Conservation (phyloP, 2,113 vertebrate species). For the Cercocebus atys region DNA sequence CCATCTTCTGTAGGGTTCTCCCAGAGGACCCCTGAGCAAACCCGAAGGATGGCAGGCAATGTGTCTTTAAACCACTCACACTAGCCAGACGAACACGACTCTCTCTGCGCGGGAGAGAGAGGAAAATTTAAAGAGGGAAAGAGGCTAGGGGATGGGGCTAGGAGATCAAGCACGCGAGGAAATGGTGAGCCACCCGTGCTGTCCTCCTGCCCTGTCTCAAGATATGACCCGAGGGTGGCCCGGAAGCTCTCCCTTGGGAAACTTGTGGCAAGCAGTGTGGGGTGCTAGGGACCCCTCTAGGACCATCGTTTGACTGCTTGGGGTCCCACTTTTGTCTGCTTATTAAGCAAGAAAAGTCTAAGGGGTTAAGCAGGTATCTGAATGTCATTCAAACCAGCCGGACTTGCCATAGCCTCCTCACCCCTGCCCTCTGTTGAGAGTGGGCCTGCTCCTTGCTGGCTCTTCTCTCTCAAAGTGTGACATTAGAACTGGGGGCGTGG, state of each 20-base stretch:
- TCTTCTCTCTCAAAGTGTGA: background rate
- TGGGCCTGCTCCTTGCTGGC: background rate
- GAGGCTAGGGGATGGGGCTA: background rate
- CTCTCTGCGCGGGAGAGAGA: background rate
- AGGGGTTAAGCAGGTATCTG: background rate
- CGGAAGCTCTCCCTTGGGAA: background rate
- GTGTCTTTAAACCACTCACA: background rate
- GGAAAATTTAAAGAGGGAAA: background rate
- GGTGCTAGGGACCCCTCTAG: background rate
- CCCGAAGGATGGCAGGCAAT: background rate
- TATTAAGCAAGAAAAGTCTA: background rate
- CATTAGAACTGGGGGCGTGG: too few species aligned
- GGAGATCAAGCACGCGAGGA: background rate
- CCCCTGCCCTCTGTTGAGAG: background rate
- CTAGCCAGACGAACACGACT: background rate
- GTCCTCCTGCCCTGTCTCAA: background rate
- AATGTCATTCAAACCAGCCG: background rate
- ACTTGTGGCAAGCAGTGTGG: background rate
- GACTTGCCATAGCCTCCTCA: background rate
- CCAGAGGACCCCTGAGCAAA: background rate
- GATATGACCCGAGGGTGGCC: background rate
- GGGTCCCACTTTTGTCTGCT: background rate
- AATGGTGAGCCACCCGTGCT: fast-evolving
- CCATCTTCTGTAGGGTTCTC: background rate
- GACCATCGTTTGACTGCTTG: background rate